phyloP scores from a whole-genome alignment of 2,888 invertebrate species.

The Melanargia galathea region DNA sequence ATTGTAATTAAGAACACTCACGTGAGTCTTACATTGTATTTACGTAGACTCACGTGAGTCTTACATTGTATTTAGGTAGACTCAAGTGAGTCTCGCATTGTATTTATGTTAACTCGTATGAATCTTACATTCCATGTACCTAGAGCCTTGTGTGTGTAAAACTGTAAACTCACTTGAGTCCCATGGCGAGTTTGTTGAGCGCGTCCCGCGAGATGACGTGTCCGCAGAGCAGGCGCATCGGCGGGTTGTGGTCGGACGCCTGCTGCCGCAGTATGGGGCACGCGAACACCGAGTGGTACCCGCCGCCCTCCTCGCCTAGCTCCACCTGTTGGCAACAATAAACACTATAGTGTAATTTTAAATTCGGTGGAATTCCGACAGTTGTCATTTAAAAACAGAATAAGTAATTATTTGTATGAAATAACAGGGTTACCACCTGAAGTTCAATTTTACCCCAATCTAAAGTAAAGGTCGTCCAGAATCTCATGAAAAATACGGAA shows the following conservation, averaged over 20 bases:
- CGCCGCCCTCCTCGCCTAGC: conserved; percentile 95
- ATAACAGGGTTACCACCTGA: no score
- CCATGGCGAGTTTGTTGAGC: conserved; percentile 95
- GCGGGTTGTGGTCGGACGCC: conserved; percentile 97
- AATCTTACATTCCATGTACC: no score
- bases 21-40: not conserved
- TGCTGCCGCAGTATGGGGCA: conserved; percentile 99
- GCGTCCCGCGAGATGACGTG: conserved; percentile 99
- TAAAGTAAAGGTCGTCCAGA: no score
- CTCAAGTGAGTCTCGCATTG: not conserved
- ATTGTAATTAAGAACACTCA: not conserved
- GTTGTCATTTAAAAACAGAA: no score
- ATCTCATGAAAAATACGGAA: no score
- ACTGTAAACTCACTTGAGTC: conserved; percentile 90
- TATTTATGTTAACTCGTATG: not conserved
- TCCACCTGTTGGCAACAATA: conserved; percentile 88
- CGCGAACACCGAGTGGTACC: conserved; percentile 99
- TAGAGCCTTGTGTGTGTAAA: no score
- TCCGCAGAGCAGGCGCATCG: conserved; percentile 97
- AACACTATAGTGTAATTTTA: not conserved
- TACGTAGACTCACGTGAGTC: not conserved
- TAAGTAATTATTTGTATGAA: no score
- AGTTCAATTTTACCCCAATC: no score
- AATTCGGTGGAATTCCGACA: no score
- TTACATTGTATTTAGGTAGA: no score